Conservation (phyloP, 1,140 invertebrate genomes). For the Aphaenogaster floridana region DNA sequence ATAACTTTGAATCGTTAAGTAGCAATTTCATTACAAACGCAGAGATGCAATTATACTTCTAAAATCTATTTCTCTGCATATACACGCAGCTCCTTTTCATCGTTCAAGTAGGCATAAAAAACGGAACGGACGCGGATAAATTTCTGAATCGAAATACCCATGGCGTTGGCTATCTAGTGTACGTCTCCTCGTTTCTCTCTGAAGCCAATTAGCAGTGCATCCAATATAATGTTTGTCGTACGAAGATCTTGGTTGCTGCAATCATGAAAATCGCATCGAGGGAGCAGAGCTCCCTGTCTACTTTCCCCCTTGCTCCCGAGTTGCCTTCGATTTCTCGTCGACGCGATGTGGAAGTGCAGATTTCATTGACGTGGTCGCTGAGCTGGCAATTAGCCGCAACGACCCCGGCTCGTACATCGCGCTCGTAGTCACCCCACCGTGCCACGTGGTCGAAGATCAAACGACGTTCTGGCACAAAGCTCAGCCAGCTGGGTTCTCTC, state of each 20-base stretch:
- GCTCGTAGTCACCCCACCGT: conserved; percentile 58
- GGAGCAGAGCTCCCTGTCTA: conserved; percentile 29
- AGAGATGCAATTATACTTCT: neutral
- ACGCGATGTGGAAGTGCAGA: conserved; percentile 61
- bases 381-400: conserved; percentile 76
- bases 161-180: conserved; percentile 40
- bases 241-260: conserved; percentile 57
- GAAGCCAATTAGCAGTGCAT: conserved; percentile 67
- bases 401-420: conserved; percentile 56
- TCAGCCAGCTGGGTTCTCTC: conserved; percentile 64
- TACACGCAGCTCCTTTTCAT: neutral
- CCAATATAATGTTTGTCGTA: conserved; percentile 49
- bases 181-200: conserved; percentile 27
- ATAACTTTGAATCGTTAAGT: neutral
- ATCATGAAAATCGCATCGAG: conserved; percentile 44
- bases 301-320: conserved; percentile 50
- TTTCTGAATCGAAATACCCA: conserved; percentile 29
- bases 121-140: neutral
- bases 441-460: conserved; percentile 77
- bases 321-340: conserved; percentile 65
- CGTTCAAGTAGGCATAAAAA: neutral
- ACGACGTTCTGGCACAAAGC: conserved; percentile 73
- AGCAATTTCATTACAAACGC: neutral
- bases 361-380: conserved; percentile 74
- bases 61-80: neutral